Evolutionary conservation across 2,888 invertebrate species (phyloP).

Genomic region (Brachycybe producta): DNA sequence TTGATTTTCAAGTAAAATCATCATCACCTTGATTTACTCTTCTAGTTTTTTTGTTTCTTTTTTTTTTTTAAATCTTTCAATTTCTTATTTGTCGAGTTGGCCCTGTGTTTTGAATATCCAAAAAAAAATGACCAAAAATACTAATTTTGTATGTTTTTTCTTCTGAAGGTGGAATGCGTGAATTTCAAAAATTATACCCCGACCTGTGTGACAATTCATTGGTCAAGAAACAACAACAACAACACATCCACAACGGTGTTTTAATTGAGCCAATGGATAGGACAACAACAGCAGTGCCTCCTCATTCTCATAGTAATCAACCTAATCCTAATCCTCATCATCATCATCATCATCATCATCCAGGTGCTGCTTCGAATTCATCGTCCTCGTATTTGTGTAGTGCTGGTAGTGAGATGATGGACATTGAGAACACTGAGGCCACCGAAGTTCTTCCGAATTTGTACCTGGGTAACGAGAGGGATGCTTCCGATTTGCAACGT

Average conservation of each 20-base stretch:
- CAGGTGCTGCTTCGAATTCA: constrained; percentile 6
- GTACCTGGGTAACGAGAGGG: constrained; percentile 66
- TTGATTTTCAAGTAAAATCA: too few relatives aligned
- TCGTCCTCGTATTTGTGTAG: neutral
- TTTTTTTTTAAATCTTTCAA: too few relatives aligned
- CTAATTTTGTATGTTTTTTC: constrained; percentile 13
- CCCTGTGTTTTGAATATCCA: too few relatives aligned
- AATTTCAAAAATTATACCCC: constrained; percentile 39
- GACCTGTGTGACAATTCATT: constrained; percentile 58
- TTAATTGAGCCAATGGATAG: too few relatives aligned
- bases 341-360: constrained; percentile 31
- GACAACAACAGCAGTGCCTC: too few relatives aligned
- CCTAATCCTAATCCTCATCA: constrained; percentile 29
- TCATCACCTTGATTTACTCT: constrained; percentile 23
- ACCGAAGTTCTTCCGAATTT: constrained; percentile 66
- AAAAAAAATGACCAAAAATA: neutral
- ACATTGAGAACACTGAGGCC: constrained; percentile 55
- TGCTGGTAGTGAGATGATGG: constrained; percentile 17
- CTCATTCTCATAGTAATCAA: constrained; percentile 16
- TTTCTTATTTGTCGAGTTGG: too few relatives aligned
- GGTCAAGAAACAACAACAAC: constrained; percentile 34
- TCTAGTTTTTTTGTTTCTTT: neutral
- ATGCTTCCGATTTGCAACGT: constrained; percentile 56
- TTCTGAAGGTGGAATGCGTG: constrained; percentile 31
- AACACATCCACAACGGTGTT: neutral